Conservation (phyloP, 92 coral and sea anemone species). For the Parazoanthus darwini region DNA sequence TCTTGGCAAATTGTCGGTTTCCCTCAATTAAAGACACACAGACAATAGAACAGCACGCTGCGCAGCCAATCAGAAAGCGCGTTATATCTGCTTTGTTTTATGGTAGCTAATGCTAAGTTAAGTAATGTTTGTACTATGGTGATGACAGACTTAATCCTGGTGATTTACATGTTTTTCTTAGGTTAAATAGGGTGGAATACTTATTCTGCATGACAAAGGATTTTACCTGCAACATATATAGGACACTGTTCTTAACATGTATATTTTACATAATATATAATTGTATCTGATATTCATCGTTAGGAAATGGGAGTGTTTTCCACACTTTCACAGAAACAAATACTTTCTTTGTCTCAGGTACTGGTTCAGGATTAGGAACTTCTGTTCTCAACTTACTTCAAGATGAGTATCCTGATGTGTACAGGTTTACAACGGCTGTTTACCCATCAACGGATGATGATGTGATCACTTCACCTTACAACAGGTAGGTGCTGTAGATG, state of each 20-base stretch:
- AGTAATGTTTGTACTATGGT: too few relatives aligned
- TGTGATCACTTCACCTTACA: slow-evolving; percentile 96
- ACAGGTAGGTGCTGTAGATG: slow-evolving; percentile 58
- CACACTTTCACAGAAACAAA: neutral
- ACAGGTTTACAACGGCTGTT: slow-evolving; percentile 97
- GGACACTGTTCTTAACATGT: neutral
- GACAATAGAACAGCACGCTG: too few relatives aligned
- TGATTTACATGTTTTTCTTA: too few relatives aligned
- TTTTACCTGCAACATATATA: too few relatives aligned
- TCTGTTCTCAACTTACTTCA: slow-evolving; percentile 84
- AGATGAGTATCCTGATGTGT: slow-evolving; percentile 96
- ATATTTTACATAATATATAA: neutral
- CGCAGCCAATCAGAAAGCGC: too few relatives aligned
- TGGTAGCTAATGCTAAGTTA: too few relatives aligned
- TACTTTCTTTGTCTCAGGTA: slow-evolving; percentile 58
- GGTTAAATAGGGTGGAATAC: too few relatives aligned
- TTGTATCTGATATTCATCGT: neutral
- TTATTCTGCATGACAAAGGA: too few relatives aligned
- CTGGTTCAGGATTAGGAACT: slow-evolving; percentile 98
- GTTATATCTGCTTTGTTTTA: too few relatives aligned
- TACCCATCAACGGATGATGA: slow-evolving; percentile 98
- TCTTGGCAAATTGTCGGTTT: too few relatives aligned
- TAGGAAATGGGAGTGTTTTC: neutral
- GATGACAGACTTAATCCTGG: too few relatives aligned
- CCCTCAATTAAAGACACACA: too few relatives aligned